Evolutionary conservation across 1,140 invertebrate genomes (phyloP).

Genomic region (Rhynchophorus ferrugineus): DNA sequence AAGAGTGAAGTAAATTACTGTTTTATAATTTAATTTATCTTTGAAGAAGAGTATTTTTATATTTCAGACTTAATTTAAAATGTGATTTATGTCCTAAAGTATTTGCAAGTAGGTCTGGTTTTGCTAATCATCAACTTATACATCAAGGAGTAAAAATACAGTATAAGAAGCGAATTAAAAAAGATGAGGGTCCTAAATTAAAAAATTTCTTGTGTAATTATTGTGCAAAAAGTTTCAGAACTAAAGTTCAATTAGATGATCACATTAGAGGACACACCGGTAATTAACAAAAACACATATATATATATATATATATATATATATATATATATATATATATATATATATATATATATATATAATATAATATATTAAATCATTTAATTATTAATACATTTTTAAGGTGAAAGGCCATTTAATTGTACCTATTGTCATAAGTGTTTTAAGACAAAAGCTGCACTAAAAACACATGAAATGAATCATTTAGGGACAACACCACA

Average conservation of each 20-base stretch:
- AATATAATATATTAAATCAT: background rate
- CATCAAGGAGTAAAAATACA: conserved; percentile 24
- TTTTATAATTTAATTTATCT: background rate
- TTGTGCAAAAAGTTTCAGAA: conserved; percentile 23
- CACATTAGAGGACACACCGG: conserved; percentile 22
- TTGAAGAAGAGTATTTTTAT: too few species aligned
- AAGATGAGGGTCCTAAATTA: conserved; percentile 11
- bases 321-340: too few species aligned
- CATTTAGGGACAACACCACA: conserved; percentile 19
- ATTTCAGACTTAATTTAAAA: conserved; percentile 19
- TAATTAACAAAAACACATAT: conserved; percentile 5
- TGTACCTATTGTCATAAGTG: conserved; percentile 18
- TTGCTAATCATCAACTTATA: conserved; percentile 23
- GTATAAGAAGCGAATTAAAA: conserved; percentile 21
- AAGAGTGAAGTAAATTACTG: conserved; percentile 13
- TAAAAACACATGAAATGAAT: conserved; percentile 21
- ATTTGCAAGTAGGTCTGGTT: conserved; percentile 24
- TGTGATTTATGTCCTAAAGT: conserved; percentile 24
- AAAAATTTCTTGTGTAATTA: conserved; percentile 25
- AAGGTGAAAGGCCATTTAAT: conserved; percentile 12
- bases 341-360: background rate
- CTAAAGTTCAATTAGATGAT: conserved; percentile 17
- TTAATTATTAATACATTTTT: conserved; percentile 1
- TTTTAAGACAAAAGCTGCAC: conserved; percentile 16
- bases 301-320: too few species aligned